Evolutionary conservation across 1,140 invertebrate species (phyloP).

Genomic region (Aleiodes sp.): DNA sequence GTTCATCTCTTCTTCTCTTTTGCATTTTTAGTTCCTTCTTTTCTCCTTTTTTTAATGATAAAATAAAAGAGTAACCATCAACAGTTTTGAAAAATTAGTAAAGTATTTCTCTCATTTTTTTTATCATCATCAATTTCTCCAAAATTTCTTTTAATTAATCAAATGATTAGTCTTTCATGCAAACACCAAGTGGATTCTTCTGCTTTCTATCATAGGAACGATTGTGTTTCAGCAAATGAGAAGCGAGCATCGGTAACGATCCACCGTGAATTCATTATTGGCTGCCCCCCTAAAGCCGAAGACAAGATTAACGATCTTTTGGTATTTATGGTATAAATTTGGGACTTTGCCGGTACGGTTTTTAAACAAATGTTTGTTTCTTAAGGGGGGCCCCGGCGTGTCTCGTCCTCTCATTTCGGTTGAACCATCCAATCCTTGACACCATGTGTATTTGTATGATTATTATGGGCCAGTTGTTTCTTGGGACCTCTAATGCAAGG

Average conservation of each 20-base stretch:
- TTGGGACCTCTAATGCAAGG: neutral
- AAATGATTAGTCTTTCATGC: neutral
- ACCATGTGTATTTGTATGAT: neutral
- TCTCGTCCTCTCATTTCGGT: neutral
- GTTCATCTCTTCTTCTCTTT: neutral
- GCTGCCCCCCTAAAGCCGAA: slow-evolving; percentile 23
- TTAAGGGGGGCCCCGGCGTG: neutral
- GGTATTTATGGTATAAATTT: slow-evolving; percentile 45
- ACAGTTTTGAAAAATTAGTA: neutral
- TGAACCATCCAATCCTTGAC: neutral
- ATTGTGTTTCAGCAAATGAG: slow-evolving; percentile 53
- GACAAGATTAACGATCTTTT: slow-evolving; percentile 55
- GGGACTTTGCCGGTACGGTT: slow-evolving; percentile 51
- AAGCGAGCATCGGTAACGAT: slow-evolving; percentile 50
- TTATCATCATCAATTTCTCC: neutral
- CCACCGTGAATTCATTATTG: slow-evolving; percentile 19
- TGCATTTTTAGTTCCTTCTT: slow-evolving; percentile 5
- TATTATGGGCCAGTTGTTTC: slow-evolving; percentile 17
- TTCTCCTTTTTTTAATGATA: neutral
- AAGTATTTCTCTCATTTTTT: too few species aligned
- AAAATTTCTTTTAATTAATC: neutral
- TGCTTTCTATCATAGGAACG: too few species aligned
- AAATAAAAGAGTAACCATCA: neutral
- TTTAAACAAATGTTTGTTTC: slow-evolving; percentile 57
- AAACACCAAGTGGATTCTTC: neutral